phyloP scores from a whole-genome alignment of 2,888 invertebrate genomes.

The Blomia tropicalis region DNA sequence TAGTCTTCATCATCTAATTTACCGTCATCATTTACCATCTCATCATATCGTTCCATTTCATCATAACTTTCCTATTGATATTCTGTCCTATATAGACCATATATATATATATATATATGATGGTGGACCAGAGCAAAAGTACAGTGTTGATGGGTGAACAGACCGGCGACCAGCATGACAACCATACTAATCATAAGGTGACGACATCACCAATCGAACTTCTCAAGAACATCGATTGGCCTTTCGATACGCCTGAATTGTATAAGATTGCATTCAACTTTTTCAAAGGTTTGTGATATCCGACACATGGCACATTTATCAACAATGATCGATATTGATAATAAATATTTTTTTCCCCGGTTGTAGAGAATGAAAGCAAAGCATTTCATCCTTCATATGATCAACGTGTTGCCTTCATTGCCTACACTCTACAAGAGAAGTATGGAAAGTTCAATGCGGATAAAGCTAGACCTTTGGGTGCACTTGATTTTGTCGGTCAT shows the following conservation, averaged over 20 bases:
- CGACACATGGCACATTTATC: no score
- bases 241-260: conserved; percentile 50
- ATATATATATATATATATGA: no score
- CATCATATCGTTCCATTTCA: no score
- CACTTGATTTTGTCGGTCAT: conserved; percentile 82
- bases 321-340: conserved; percentile 25
- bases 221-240: conserved; percentile 33
- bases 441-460: conserved; percentile 63
- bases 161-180: not conserved
- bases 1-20: no score
- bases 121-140: no score
- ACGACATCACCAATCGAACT: not conserved
- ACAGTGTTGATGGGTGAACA: no score
- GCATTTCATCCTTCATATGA: conserved; percentile 84
- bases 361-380: conserved; percentile 86
- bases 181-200: not conserved
- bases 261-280: conserved; percentile 75
- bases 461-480: conserved; percentile 62
- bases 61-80: no score
- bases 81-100: no score
- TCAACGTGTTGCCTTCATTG: conserved; percentile 75
- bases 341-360: conserved; percentile 32
- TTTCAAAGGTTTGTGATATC: conserved; percentile 69
- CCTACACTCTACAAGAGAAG: conserved; percentile 74
- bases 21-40: no score